Base-by-base conservation (phyloP, 2,113 vertebrate genomes). In the Dipodomys ordii region DNA sequence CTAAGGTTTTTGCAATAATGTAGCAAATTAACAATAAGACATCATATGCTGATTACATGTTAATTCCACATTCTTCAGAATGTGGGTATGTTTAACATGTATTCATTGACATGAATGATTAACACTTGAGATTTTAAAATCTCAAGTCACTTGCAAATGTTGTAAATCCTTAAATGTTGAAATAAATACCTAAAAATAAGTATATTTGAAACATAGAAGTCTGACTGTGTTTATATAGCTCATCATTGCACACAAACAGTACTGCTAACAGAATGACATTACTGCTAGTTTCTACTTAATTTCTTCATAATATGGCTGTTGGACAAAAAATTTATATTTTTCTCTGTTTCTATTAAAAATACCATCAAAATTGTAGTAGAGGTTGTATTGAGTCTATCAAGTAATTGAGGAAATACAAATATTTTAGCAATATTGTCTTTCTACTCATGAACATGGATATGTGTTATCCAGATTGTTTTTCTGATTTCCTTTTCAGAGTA, bases 221-320 rank as follows among this genome's bases (percentile, higher is more conserved):
- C 84, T 57, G 83, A 72, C 67, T 90, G 9, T 49, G 13, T 97
- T 96, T 69, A 79, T 74, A 90, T 79, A n/a, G 32, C 92, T 83
- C 87, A 92, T 65, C 89, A 90, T 44, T 88, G 11, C 49, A 46
- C 35, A 95, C 7, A 90, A 44, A 87, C 35, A 88, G 82, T 0
- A 7, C 23, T 83, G 3, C 79, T 85, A 30, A 71, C 44, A 0
- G 35, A 39, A 8, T 78, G 72, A 76, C 22, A 6, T 9, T 27
- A 49, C 46, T 16, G 81, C 94, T 91, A 98, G 65, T 98, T 97
- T 53, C 99, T 99, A 94, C 98, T 97, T 35, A 99, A 98, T 96
- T 98, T 98, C 83, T 98, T 99, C 95, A 99, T 98, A 86, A 99
- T 97, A 6, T 97, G 95, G 92, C 99, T 99, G 92, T 65, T 73